Conservation (phyloP, 1,140 invertebrate genomes). For the Lamellibrachia luymesi region DNA sequence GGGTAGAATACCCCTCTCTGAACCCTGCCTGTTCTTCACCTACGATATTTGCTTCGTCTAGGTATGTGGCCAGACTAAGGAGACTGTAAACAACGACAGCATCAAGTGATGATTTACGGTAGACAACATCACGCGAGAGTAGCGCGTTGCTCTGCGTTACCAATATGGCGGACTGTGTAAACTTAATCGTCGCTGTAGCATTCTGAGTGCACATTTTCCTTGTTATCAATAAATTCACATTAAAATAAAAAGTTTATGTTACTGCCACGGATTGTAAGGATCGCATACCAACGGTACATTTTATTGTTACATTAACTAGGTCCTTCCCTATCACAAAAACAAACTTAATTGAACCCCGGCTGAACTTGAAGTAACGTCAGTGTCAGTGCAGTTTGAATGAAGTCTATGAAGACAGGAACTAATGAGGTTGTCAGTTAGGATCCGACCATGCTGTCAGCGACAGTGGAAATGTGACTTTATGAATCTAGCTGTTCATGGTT, state of each 20-base stretch:
- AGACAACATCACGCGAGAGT: conserved; percentile 13
- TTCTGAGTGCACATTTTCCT: background rate
- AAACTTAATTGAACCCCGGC: background rate
- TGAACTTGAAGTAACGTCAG: no score
- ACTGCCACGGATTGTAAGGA: background rate
- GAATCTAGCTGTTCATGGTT: no score
- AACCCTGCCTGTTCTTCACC: no score
- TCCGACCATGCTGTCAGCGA: no score
- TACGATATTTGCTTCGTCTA: no score
- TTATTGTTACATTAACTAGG: background rate
- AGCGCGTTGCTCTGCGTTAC: background rate
- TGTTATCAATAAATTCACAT: conserved; percentile 6
- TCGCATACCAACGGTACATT: background rate
- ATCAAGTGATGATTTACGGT: background rate
- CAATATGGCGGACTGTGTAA: background rate
- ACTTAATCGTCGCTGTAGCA: background rate
- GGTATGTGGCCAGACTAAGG: background rate
- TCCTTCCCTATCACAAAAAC: background rate
- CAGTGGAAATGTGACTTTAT: no score
- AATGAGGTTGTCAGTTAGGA: no score
- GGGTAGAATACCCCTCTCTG: no score
- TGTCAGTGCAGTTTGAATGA: no score
- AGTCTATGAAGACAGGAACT: no score
- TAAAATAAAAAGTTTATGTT: background rate
- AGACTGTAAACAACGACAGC: background rate